Percentiles rank a stretch among this genome's conserved stretches.
Conservation (phyloP, 2,888 invertebrate species). For the Drosophila nr. perissopoda region DNA sequence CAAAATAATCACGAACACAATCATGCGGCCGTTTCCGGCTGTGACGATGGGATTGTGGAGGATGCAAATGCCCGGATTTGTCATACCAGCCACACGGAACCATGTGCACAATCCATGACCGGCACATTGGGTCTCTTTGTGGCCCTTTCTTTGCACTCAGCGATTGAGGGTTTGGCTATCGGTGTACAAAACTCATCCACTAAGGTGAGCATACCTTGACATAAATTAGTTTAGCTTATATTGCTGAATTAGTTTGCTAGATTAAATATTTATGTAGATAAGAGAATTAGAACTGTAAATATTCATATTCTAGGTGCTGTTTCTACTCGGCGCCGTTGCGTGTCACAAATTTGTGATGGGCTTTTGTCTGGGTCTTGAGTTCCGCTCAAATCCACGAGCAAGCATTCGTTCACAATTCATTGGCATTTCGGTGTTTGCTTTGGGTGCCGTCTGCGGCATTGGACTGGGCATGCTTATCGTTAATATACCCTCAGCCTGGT, state of each 20-base stretch:
- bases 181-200: conserved; percentile 89
- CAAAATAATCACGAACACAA: conserved; percentile 29
- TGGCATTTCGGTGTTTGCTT: conserved; percentile 88
- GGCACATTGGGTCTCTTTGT: conserved; percentile 89
- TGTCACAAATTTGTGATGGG: conserved; percentile 93
- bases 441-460: conserved; percentile 89
- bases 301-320: conserved; percentile 86
- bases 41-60: conserved; percentile 70
- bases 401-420: conserved; percentile 85
- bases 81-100: conserved; percentile 89
- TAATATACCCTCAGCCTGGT: conserved; percentile 85
- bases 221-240: conserved; percentile 28
- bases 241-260: conserved; percentile 28
- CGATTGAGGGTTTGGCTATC: conserved; percentile 93
- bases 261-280: conserved; percentile 68
- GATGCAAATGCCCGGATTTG: conserved; percentile 85
- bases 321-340: conserved; percentile 89
- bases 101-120: conserved; percentile 88
- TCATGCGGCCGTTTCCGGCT: conserved; percentile 33
- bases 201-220: conserved; percentile 85
- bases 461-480: conserved; percentile 88
- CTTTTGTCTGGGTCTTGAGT: conserved; percentile 92
- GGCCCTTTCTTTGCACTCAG: conserved; percentile 91
- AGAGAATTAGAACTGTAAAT: conserved; percentile 35
- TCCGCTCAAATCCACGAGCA: conserved; percentile 86